Percentiles rank a stretch among this genome's conserved stretches.
Conservation (phyloP, 2,113 vertebrate genomes). For the Parus major region DNA sequence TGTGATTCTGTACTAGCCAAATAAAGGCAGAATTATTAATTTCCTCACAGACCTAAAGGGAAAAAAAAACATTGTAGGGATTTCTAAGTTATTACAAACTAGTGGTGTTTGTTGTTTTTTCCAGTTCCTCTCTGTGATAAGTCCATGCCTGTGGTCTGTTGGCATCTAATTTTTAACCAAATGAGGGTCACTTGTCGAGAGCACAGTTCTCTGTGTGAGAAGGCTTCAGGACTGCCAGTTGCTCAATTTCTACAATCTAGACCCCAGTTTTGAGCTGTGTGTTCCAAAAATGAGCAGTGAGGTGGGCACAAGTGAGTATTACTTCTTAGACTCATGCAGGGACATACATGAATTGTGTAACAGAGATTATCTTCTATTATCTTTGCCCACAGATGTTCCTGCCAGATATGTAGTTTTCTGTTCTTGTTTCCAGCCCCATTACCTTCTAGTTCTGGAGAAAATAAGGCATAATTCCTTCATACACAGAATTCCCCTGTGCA, state of each 20-base stretch:
- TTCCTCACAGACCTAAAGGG: neutral
- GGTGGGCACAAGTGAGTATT: accelerated
- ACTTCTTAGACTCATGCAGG: neutral
- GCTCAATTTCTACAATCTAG: neutral
- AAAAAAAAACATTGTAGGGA: too few species aligned
- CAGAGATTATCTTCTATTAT: neutral
- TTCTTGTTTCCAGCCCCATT: neutral
- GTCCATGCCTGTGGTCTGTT: neutral
- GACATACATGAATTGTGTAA: neutral
- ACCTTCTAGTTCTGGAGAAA: neutral
- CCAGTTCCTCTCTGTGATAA: neutral
- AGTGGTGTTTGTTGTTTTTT: neutral
- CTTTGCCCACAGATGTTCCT: neutral
- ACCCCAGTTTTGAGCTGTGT: neutral
- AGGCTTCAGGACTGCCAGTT: neutral
- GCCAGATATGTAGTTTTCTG: neutral
- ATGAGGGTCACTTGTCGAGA: neutral
- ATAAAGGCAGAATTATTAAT: neutral
- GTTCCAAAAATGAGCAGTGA: neutral
- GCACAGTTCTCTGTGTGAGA: neutral
- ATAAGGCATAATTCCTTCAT: neutral
- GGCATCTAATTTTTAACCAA: neutral
- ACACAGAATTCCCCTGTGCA: accelerated
- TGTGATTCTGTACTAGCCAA: neutral
- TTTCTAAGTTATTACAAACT: neutral